A percentile compares a stretch with the other conserved stretches of the same genome.
Conservation (phyloP, 92 coral and sea anemone genomes). For the Phenganax subtilis region DNA sequence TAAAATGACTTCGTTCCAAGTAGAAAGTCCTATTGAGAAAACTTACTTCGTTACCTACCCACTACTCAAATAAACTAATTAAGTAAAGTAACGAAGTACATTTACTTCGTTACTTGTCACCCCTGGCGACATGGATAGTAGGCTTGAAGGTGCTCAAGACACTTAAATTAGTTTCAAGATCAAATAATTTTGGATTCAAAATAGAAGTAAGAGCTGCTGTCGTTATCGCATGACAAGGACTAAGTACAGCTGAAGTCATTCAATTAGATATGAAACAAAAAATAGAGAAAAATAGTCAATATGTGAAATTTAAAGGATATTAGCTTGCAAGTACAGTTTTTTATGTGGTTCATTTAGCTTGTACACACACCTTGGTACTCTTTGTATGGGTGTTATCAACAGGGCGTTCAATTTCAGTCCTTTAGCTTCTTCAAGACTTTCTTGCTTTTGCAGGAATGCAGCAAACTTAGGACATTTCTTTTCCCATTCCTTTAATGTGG, state of each 20-base stretch:
- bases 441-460: constrained; percentile 66
- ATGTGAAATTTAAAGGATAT: background rate
- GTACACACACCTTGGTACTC: constrained; percentile 81
- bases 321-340: background rate
- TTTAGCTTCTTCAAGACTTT: constrained; percentile 61
- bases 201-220: too few relatives aligned
- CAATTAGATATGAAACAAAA: too few relatives aligned
- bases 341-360: background rate
- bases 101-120: too few relatives aligned
- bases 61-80: too few relatives aligned
- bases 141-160: background rate
- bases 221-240: too few relatives aligned
- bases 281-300: too few relatives aligned
- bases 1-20: too few relatives aligned
- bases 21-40: too few relatives aligned
- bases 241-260: too few relatives aligned
- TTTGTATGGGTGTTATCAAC: constrained; percentile 91
- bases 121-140: too few relatives aligned
- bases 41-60: too few relatives aligned
- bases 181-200: background rate
- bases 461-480: constrained; percentile 77
- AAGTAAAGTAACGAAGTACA: too few relatives aligned
- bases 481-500: constrained; percentile 76
- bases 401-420: constrained; percentile 76
- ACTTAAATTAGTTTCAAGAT: background rate